Evolutionary conservation across 2,797 vertebrate genomes (phyloP).

Genomic region (Mastacembelus armatus): DNA sequence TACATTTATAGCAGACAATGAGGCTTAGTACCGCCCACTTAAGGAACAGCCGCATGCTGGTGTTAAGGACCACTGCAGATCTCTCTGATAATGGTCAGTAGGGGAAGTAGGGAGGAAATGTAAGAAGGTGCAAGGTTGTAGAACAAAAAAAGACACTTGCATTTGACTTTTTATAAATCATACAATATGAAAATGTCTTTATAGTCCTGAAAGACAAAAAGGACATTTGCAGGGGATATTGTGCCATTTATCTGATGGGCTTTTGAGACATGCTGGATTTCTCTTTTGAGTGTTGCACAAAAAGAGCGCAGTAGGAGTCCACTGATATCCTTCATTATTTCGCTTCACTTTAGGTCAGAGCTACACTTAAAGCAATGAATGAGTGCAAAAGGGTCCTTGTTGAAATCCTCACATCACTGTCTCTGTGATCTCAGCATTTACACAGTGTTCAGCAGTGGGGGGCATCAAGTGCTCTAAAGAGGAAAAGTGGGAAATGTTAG

Average conservation of each 20-base stretch:
- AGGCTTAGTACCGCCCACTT: constrained; percentile 64
- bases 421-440: constrained; percentile 71
- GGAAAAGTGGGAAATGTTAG: constrained; percentile 66
- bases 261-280: constrained; percentile 29
- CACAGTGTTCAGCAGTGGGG: constrained; percentile 44
- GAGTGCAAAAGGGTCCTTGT: constrained; percentile 47
- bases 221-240: constrained; percentile 14
- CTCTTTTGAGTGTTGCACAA: constrained; percentile 17
- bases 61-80: constrained; percentile 72
- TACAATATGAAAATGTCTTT: constrained; percentile 24
- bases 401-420: constrained; percentile 56
- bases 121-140: constrained; percentile 7
- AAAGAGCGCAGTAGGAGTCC: constrained; percentile 39
- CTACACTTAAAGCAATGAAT: constrained; percentile 55
- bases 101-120: constrained; percentile 24
- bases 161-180: constrained; percentile 46
- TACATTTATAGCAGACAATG: constrained; percentile 71
- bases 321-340: constrained; percentile 60
- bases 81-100: constrained; percentile 68
- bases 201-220: constrained; percentile 33
- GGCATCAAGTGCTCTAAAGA: constrained; percentile 68
- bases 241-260: constrained; percentile 11
- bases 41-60: constrained; percentile 54
- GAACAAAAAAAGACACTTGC: background rate
- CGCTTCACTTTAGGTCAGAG: constrained; percentile 58